Evolutionary conservation across 2,888 invertebrate genomes (phyloP).

Genomic region (Eledona agricola): DNA sequence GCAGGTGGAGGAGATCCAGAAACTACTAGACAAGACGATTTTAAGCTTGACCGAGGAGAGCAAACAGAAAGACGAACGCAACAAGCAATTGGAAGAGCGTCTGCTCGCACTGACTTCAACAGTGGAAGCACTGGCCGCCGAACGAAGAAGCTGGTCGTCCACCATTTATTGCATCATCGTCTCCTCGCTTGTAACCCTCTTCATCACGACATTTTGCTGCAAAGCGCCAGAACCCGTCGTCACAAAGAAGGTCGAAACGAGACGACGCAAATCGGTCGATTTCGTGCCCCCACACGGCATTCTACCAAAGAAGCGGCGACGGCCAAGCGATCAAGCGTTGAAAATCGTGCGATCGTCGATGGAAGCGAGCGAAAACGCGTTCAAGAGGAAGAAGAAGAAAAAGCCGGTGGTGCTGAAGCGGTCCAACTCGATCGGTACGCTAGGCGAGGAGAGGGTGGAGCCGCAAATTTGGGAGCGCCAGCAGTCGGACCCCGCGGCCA

Average conservation of each 20-base stretch:
- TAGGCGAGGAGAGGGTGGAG: slow-evolving; percentile 42
- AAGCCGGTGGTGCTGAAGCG: slow-evolving; percentile 42
- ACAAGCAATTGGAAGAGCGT: slow-evolving; percentile 69
- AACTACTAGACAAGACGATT: slow-evolving; percentile 81
- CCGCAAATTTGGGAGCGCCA: slow-evolving; percentile 41
- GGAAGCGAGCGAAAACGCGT: slow-evolving; percentile 38
- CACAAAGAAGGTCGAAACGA: slow-evolving; percentile 51
- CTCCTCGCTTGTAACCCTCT: slow-evolving; percentile 63
- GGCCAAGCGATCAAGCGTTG: slow-evolving; percentile 80
- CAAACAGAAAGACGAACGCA: slow-evolving; percentile 78
- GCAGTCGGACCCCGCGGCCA: slow-evolving; percentile 40
- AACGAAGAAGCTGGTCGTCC: slow-evolving; percentile 72
- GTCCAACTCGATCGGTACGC: slow-evolving; percentile 50
- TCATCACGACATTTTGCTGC: slow-evolving; percentile 53
- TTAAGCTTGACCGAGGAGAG: slow-evolving; percentile 77
- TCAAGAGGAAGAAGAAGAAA: slow-evolving; percentile 40
- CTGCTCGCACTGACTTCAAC: slow-evolving; percentile 70
- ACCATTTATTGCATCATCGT: slow-evolving; percentile 67
- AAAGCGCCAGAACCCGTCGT: slow-evolving; percentile 63
- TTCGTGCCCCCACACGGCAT: slow-evolving; percentile 68
- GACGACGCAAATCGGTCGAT: slow-evolving; percentile 73
- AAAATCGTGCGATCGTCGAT: slow-evolving; percentile 61
- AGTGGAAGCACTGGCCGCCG: slow-evolving; percentile 69
- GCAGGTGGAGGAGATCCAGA: slow-evolving; percentile 95
- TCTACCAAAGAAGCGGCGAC: slow-evolving; percentile 68